Percentiles rank a stretch among this genome's conserved stretches.
Evolutionary conservation across 2,797 vertebrate species (phyloP).

Genomic region (Etheostoma nigrum): DNA sequence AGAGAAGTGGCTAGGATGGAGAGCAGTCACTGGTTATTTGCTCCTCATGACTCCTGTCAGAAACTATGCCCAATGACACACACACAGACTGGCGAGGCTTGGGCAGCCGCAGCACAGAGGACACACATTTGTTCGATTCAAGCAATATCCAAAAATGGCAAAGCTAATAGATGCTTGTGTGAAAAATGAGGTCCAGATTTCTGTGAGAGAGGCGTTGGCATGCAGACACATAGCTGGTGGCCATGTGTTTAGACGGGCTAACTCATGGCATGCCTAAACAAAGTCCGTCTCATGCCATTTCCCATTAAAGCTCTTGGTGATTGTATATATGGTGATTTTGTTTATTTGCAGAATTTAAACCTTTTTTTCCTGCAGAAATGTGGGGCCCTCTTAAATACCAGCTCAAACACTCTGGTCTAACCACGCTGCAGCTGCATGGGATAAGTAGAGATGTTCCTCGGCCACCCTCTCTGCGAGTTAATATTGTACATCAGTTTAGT

Average conservation of each 20-base stretch:
- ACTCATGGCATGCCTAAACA: conserved; percentile 50
- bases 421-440: conserved; percentile 46
- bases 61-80: conserved; percentile 73
- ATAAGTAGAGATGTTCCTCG: conserved; percentile 40
- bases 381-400: conserved; percentile 38
- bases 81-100: background rate
- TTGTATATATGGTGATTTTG: conserved; percentile 45
- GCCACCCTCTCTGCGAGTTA: conserved; percentile 22
- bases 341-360: conserved; percentile 47
- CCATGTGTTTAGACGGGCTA: conserved; percentile 63
- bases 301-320: conserved; percentile 53
- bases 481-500: conserved; percentile 42
- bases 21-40: conserved; percentile 60
- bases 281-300: conserved; percentile 43
- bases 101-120: conserved; percentile 36
- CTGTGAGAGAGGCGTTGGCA: conserved; percentile 52
- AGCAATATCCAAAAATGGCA: conserved; percentile 78
- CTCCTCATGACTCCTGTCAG: conserved; percentile 71
- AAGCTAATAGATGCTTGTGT: conserved; percentile 63
- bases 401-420: conserved; percentile 25
- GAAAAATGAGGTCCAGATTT: conserved; percentile 67
- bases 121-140: conserved; percentile 35
- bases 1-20: conserved; percentile 40
- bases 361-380: conserved; percentile 30
- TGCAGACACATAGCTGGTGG: conserved; percentile 64